phyloP scores from a whole-genome alignment of 2,113 vertebrate species.

The Dicentrarchus labrax region DNA sequence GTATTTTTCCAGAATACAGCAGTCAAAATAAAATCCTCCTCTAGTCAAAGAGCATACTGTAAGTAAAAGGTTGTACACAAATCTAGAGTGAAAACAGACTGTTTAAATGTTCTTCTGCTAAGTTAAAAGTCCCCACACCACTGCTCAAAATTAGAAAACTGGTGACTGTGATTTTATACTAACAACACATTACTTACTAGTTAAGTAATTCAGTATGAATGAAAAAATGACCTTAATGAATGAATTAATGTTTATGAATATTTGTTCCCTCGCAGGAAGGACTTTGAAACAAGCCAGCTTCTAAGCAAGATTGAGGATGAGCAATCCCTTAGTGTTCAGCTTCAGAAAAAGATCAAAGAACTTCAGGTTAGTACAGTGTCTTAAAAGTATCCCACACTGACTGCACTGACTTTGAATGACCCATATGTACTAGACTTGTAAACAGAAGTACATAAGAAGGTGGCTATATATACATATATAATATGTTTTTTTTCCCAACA shows the following conservation, averaged over 20 bases:
- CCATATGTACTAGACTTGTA: not conserved
- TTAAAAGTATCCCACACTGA: not conserved
- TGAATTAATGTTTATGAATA: not conserved
- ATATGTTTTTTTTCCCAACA: constrained; percentile 5
- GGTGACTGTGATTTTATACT: too few species aligned
- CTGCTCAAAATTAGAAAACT: too few species aligned
- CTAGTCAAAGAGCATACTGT: not conserved
- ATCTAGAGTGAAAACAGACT: not conserved
- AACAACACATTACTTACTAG: too few species aligned
- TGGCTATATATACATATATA: not conserved
- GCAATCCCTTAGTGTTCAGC: constrained; percentile 82
- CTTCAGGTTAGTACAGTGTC: constrained; percentile 80
- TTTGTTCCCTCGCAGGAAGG: constrained; percentile 81
- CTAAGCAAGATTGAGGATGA: constrained; percentile 90
- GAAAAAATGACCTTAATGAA: not conserved
- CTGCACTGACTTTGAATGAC: not conserved
- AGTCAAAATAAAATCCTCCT: not conserved
- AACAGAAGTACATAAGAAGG: not conserved
- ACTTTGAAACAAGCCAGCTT: constrained; percentile 90
- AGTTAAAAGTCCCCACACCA: not conserved
- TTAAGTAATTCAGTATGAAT: too few species aligned
- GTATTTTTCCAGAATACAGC: not conserved
- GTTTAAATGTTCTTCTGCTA: not conserved
- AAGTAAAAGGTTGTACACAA: not conserved
- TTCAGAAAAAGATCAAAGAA: constrained; percentile 92